Percentiles rank a stretch among this genome's conserved stretches.
phyloP scores from a whole-genome alignment of 2,797 vertebrate species.

The Sardinella longiceps region DNA sequence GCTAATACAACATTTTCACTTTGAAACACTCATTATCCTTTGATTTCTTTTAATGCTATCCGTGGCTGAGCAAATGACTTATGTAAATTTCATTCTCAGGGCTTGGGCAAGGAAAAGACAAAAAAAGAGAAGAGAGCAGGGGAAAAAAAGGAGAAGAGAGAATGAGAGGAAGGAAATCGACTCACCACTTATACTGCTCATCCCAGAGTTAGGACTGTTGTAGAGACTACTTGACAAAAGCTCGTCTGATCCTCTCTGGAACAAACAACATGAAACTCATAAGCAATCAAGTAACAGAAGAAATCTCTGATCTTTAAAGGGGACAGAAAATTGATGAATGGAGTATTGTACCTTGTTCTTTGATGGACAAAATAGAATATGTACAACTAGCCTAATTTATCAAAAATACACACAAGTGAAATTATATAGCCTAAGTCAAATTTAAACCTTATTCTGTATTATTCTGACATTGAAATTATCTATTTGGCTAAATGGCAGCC shows the following conservation, averaged over 20 bases:
- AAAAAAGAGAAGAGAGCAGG: not conserved
- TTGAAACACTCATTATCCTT: constrained; percentile 48
- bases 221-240: constrained; percentile 93
- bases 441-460: too few relatives aligned
- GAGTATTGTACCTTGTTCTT: too few relatives aligned
- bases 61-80: constrained; percentile 34
- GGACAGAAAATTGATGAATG: too few relatives aligned
- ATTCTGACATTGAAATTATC: too few relatives aligned
- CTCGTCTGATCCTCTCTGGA: constrained; percentile 96
- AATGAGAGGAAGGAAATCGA: constrained; percentile 46
- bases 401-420: too few relatives aligned
- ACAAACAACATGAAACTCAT: constrained; percentile 36
- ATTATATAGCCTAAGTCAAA: too few relatives aligned
- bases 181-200: constrained; percentile 96
- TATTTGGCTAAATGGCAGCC: too few relatives aligned
- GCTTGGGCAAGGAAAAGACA: not conserved
- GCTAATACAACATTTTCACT: constrained; percentile 42
- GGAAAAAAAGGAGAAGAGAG: constrained; percentile 57
- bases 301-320: not conserved
- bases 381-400: too few relatives aligned
- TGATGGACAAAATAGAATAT: too few relatives aligned
- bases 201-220: constrained; percentile 92
- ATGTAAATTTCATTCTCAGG: constrained; percentile 42
- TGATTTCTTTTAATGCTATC: constrained; percentile 37
- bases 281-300: constrained; percentile 42